These are phyloP conservation scores for Agrochola lota DNA, from an alignment of 2,888 invertebrate genomes.

Conservation along the genomic window DNA sequence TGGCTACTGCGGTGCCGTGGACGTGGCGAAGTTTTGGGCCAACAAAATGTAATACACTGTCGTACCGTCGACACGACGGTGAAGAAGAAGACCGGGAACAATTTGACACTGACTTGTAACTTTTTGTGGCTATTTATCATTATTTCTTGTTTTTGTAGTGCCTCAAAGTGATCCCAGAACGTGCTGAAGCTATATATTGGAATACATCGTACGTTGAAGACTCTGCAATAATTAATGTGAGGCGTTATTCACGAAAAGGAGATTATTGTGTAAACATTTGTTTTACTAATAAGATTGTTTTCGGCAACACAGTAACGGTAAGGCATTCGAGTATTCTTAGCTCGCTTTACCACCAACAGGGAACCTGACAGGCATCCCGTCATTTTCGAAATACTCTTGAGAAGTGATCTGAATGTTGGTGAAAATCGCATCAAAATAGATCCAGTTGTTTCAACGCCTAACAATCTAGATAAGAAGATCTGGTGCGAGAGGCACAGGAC, in stretches of 20 bases:
- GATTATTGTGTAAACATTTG: conserved; percentile 6
- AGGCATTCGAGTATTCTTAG: not conserved
- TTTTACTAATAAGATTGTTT: not conserved
- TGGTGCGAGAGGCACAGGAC: not conserved
- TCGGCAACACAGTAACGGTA: not conserved
- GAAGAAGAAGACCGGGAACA: not conserved
- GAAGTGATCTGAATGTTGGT: not conserved
- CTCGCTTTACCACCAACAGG: not conserved
- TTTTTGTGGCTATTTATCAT: too few species aligned
- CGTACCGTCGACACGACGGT: not conserved
- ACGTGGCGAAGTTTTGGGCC: not conserved
- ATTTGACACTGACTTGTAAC: not conserved
- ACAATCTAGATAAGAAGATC: not conserved
- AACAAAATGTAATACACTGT: not conserved
- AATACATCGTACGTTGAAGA: not conserved
- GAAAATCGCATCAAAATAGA: not conserved
- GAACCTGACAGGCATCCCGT: not conserved
- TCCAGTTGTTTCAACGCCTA: not conserved
- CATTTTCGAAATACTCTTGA: not conserved
- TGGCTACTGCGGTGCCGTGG: too few species aligned
- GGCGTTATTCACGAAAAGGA: conserved; percentile 28
- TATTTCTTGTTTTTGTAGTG: conserved; percentile 23
- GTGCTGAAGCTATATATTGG: not conserved
- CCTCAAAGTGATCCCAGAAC: conserved; percentile 29
- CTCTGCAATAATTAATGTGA: conserved; percentile 3